Evolutionary conservation across 2,797 vertebrate species (phyloP), one percentile per base, ranked within the genome.

Genomic region (Huso huso): DNA sequence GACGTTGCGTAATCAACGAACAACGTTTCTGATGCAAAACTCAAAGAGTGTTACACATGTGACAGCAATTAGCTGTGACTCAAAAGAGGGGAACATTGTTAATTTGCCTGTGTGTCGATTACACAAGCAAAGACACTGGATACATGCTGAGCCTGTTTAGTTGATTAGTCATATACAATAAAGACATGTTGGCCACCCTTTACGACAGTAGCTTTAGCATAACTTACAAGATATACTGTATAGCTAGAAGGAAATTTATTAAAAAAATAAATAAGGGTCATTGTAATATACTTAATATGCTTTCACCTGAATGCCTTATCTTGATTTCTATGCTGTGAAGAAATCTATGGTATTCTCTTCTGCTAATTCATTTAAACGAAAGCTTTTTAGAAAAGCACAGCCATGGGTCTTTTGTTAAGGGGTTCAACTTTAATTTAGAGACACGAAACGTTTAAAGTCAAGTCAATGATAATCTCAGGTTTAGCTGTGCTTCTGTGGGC

Each of bases 221-320:
- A 68, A 71, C 67, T 74, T 70, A 79, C 82, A 89, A 86, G 88
- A 91, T 89, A 81, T 79, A 75, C 86, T 86, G 81, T 87, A 87
- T 88, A 37, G 23, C 23, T 37, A 37, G 23, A 37, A 3, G 23
- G 23, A 37, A 37, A 37, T 37, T 37, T 18, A 18, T 18, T 18
- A 1, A 18, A 18, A 18, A 18, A 18, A 18, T 18, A 18, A 18
- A 18, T 18, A 18, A 18, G 15, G 15, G 15, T 18, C 15, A 18
- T 18, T 18, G 15, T 18, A 18, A 18, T 18, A 18, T 18, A 18
- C 15, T 18, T 18, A 18, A 18, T 18, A 18, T 18, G 15, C 15
- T 18, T 18, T 18, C 15, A 18, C 15, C 15, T 37, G 23, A 37
- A 37, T 37, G 23, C 23, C 23, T 37, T 37, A 37, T 37, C 23